phyloP scores from a whole-genome alignment of 2,888 invertebrate species.

The Drosophila phalerata region DNA sequence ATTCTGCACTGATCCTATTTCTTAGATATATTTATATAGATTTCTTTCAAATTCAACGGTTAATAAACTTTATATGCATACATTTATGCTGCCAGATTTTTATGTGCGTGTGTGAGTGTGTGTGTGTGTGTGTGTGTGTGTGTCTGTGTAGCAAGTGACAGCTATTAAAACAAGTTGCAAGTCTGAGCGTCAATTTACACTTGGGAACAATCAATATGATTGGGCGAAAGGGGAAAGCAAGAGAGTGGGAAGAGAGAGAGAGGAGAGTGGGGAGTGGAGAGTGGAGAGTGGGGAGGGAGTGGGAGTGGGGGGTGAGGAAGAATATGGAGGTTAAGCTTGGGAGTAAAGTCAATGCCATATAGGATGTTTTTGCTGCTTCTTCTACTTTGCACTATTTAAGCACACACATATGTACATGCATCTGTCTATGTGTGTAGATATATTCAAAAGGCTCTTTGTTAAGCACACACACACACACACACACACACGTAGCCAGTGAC shows the following conservation, averaged over 20 bases:
- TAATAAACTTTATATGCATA: conserved; percentile 3
- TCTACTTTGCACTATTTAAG: conserved; percentile 37
- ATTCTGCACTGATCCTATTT: too few species aligned
- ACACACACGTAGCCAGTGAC: conserved; percentile 42
- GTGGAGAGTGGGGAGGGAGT: background rate
- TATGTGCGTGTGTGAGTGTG: background rate
- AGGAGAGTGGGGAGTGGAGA: background rate
- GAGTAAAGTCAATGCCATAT: conserved; percentile 73
- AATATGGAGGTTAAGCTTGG: conserved; percentile 4
- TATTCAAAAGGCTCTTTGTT: conserved; percentile 67
- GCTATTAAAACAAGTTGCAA: conserved; percentile 49
- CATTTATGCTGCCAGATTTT: background rate
- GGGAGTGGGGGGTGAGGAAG: background rate
- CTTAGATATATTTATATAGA: too few species aligned
- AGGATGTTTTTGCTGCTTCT: conserved; percentile 26
- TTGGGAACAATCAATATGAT: conserved; percentile 53
- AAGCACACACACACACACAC: conserved; percentile 41
- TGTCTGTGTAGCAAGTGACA: conserved; percentile 44
- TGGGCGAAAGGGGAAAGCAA: background rate
- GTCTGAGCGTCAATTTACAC: conserved; percentile 29
- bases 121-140: conserved; percentile 1
- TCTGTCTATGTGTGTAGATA: background rate
- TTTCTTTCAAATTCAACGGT: background rate
- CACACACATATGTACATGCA: conserved; percentile 10
- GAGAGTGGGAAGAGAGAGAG: background rate